Percentiles rank a stretch among this genome's conserved stretches.
Evolutionary conservation across 2,888 invertebrate species (phyloP).

Genomic region (Drosophila mercatorum): DNA sequence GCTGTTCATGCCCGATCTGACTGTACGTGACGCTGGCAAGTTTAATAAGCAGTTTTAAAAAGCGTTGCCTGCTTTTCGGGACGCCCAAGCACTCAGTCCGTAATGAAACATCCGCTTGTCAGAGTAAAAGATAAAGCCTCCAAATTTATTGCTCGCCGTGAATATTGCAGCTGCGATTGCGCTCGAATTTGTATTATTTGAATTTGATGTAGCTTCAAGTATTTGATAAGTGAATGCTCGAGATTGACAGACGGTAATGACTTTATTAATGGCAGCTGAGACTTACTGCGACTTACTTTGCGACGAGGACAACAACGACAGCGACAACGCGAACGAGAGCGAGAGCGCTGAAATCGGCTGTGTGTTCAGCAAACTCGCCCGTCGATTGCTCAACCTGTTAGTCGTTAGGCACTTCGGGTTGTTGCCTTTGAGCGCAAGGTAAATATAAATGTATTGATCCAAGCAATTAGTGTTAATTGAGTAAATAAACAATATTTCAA

Average conservation of each 20-base stretch:
- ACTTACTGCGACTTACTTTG: conserved; percentile 60
- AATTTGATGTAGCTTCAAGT: conserved; percentile 60
- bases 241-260: conserved; percentile 74
- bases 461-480: conserved; percentile 77
- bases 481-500: conserved; percentile 72
- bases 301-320: conserved; percentile 8
- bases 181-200: conserved; percentile 55
- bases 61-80: conserved; percentile 58
- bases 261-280: conserved; percentile 67
- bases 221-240: conserved; percentile 58
- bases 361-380: conserved; percentile 3
- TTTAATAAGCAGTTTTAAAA: conserved; percentile 71
- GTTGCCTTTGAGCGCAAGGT: conserved; percentile 50
- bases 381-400: conserved; percentile 23
- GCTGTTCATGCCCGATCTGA: neutral
- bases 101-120: conserved; percentile 71
- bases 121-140: conserved; percentile 57
- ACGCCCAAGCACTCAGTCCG: conserved; percentile 26
- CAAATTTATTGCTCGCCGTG: conserved; percentile 56
- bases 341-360: neutral
- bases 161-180: conserved; percentile 61
- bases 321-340: too few species aligned
- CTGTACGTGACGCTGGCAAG: conserved; percentile 63
- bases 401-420: conserved; percentile 20
- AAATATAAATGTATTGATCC: conserved; percentile 76